Percentiles rank a stretch among this genome's conserved stretches.
Evolutionary conservation across 2,888 invertebrate genomes (phyloP).

Genomic region (Zaprionus obscuricornis): DNA sequence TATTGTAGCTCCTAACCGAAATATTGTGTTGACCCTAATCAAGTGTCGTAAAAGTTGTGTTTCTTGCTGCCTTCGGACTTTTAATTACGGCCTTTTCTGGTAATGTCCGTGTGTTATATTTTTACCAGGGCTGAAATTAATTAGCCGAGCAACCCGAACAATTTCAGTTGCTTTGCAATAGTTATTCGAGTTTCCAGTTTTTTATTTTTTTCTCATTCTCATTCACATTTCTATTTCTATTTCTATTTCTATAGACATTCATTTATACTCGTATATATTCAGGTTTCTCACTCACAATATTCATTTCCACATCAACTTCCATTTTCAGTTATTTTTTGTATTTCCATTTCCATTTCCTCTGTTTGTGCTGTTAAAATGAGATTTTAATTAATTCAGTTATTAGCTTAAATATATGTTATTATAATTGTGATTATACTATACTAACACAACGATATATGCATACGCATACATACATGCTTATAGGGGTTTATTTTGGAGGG

Average conservation of each 20-base stretch:
- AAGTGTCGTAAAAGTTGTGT: conserved; percentile 70
- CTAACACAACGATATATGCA: neutral
- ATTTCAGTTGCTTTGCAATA: conserved; percentile 8
- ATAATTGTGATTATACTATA: conserved; percentile 50
- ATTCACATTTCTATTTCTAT: neutral
- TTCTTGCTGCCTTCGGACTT: conserved; percentile 46
- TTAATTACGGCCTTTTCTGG: conserved; percentile 57
- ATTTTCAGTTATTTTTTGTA: conserved; percentile 19
- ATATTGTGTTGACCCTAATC: conserved; percentile 66
- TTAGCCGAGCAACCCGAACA: conserved; percentile 49
- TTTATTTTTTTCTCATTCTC: neutral
- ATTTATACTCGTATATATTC: too few species aligned
- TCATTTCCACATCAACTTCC: conserved; percentile 12
- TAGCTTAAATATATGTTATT: conserved; percentile 74
- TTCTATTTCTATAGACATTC: conserved; percentile 5
- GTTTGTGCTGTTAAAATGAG: conserved; percentile 60
- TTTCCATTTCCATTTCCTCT: conserved; percentile 33
- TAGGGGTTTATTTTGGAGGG: conserved; percentile 1
- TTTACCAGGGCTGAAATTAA: conserved; percentile 58
- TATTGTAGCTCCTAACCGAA: conserved; percentile 3
- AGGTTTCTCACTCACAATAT: too few species aligned
- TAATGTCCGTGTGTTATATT: conserved; percentile 16
- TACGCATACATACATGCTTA: neutral
- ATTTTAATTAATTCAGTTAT: conserved; percentile 78
- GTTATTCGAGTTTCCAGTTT: neutral